Percentiles rank a stretch among this genome's conserved stretches.
Conservation (phyloP, 1,140 invertebrate species). For the Drosophila rhopaloa region DNA sequence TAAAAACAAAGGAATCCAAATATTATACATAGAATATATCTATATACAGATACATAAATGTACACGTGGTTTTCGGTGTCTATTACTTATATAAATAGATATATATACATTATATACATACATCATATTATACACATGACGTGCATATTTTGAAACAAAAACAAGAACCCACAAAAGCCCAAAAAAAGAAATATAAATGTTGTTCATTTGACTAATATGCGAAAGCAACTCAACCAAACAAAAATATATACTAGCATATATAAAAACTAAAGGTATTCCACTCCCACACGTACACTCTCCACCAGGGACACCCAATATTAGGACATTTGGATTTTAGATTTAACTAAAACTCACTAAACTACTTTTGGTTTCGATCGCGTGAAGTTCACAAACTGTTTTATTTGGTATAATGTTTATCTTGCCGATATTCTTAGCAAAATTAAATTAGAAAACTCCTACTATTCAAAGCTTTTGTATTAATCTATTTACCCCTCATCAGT, state of each 20-base stretch:
- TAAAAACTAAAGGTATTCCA: constrained; percentile 54
- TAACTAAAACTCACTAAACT: not conserved
- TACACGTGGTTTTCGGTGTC: constrained; percentile 80
- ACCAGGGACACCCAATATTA: constrained; percentile 7
- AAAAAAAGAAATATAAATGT: constrained; percentile 66
- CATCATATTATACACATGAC: constrained; percentile 62
- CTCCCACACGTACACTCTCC: constrained; percentile 18
- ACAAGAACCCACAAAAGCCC: constrained; percentile 28
- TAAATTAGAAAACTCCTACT: not conserved
- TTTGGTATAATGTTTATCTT: not conserved
- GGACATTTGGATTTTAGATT: not conserved
- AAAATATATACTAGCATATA: constrained; percentile 31
- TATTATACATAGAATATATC: constrained; percentile 67
- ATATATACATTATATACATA: constrained; percentile 62
- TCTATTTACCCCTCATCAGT: not conserved
- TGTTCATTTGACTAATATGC: constrained; percentile 68
- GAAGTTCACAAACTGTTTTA: not conserved
- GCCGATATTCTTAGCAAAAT: not conserved
- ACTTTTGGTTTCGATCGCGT: not conserved
- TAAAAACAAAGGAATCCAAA: constrained; percentile 32
- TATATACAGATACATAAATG: constrained; percentile 72
- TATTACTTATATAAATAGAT: constrained; percentile 71
- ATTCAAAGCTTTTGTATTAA: constrained; percentile 2
- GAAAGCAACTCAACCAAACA: constrained; percentile 51
- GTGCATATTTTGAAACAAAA: constrained; percentile 70